Conservation (phyloP, 1,140 invertebrate genomes). For the Potamilus streckersoni region DNA sequence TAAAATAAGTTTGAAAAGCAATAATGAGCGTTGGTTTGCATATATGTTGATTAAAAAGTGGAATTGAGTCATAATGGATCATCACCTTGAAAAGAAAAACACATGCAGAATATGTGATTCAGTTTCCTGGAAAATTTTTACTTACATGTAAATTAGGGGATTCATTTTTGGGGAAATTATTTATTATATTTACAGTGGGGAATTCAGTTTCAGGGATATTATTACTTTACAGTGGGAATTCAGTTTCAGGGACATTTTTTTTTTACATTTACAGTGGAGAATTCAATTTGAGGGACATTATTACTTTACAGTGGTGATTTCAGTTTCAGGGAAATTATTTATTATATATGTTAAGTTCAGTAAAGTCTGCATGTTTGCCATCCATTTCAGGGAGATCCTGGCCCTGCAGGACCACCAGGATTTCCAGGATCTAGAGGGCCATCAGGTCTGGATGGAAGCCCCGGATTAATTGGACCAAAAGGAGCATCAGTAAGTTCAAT, state of each 20-base stretch:
- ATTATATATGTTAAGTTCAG: not conserved
- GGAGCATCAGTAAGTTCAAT: slow-evolving; percentile 46
- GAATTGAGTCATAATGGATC: too few relatives aligned
- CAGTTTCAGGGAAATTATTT: not conserved
- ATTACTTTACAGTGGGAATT: not conserved
- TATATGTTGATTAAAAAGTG: too few relatives aligned
- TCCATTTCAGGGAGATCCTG: slow-evolving; percentile 52
- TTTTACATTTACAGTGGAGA: not conserved
- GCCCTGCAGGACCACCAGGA: slow-evolving; percentile 54
- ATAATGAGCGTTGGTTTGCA: too few relatives aligned
- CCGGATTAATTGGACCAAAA: slow-evolving; percentile 51
- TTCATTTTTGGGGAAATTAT: not conserved
- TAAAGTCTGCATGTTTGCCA: not conserved
- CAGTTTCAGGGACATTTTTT: too few relatives aligned
- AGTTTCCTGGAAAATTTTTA: too few relatives aligned
- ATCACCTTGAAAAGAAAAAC: too few relatives aligned
- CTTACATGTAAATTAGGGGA: not conserved
- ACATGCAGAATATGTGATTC: too few relatives aligned
- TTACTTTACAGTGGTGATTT: not conserved
- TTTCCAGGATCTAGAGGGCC: slow-evolving; percentile 56
- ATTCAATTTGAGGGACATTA: not conserved
- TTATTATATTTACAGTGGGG: not conserved
- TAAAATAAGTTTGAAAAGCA: too few relatives aligned
- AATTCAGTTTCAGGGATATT: not conserved
- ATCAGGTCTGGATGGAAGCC: slow-evolving; percentile 46